These are phyloP conservation scores for Eolophus roseicapilla DNA, from an alignment of 2,113 vertebrate genomes.

Conservation along the genomic window DNA sequence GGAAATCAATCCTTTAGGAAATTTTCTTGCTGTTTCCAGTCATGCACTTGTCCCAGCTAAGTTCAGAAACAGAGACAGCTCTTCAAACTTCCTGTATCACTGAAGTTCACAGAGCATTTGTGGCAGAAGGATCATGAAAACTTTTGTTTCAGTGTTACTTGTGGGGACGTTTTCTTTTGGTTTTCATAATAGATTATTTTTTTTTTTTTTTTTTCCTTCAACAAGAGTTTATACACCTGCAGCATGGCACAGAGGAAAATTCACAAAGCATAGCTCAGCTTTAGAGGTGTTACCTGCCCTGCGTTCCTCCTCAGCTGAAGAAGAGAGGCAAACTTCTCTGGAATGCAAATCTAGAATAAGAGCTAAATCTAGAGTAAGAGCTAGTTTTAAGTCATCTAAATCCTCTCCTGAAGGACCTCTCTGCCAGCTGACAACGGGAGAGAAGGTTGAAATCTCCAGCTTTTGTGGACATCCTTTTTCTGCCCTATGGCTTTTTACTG, in stretches of 20 bases:
- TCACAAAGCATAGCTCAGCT: neutral
- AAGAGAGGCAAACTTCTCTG: neutral
- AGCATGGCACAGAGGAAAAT: neutral
- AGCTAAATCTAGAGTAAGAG: neutral
- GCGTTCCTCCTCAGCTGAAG: neutral
- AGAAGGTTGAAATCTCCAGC: neutral
- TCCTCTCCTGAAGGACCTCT: neutral
- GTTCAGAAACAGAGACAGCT: neutral
- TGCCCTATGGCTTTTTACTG: neutral
- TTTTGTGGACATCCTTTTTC: neutral
- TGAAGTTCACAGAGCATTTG: conserved; percentile 16
- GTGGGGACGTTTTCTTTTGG: neutral
- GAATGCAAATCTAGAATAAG: neutral
- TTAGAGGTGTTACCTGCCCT: neutral
- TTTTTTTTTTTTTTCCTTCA: neutral
- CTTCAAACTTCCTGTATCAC: neutral
- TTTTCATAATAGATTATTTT: neutral
- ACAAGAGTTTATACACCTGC: neutral
- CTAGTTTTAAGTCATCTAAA: neutral
- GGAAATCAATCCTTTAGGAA: neutral
- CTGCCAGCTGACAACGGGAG: neutral
- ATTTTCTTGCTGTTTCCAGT: neutral
- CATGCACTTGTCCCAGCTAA: neutral
- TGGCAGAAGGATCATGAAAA: neutral
- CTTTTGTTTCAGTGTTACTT: neutral